Base-by-base conservation (phyloP, 2,113 vertebrate genomes). In the Albula goreensis region DNA sequence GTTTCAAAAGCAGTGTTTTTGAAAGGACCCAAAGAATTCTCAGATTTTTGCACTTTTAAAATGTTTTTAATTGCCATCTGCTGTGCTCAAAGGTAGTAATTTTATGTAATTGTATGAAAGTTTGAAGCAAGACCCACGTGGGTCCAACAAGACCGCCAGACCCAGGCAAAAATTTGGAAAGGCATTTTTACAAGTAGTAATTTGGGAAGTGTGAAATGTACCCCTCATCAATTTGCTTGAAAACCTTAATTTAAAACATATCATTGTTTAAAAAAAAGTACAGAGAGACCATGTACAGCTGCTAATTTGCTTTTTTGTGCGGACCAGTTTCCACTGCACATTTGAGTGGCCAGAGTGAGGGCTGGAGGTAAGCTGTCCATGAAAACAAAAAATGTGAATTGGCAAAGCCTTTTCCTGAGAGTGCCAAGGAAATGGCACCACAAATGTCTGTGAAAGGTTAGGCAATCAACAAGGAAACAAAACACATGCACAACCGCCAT, bases 51-150 rank as follows among this genome's bases (percentile, higher is more conserved):
- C 31, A 41, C 31, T 41, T 41, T 41, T 41, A 60, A 60, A 66
- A 19, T 19, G 60, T 66, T 66, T 66, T 66, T 19, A 66, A 66
- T 19, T 22, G 60, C 1, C 60, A 3, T 66, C 60, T 66, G 60
- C 60, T 66, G 60, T 22, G 60, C 60, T 79, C 52, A 85, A 89
- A 92, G 92, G 90, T 92, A 87, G 90, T 88, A 91, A 91, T 92
- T 92, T 91, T 91, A 90, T 93, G 92, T 79, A 89, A 56, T 56
- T 56, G 7, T 56, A 56, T 56, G 6, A 88, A 89, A 41, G 31
- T 41, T 41, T 91, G 89, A 89, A 89, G 86, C 92, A 87, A 87
- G 87, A 90, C 90, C 91, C 89, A 90, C 85, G 88, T 87, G 89
- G 89, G 92, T 90, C 87, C 81, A 90, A 85, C 85, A 63, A 87